Base-by-base conservation (phyloP, 2,797 vertebrate species). In the Crocidura indochinensis region DNA sequence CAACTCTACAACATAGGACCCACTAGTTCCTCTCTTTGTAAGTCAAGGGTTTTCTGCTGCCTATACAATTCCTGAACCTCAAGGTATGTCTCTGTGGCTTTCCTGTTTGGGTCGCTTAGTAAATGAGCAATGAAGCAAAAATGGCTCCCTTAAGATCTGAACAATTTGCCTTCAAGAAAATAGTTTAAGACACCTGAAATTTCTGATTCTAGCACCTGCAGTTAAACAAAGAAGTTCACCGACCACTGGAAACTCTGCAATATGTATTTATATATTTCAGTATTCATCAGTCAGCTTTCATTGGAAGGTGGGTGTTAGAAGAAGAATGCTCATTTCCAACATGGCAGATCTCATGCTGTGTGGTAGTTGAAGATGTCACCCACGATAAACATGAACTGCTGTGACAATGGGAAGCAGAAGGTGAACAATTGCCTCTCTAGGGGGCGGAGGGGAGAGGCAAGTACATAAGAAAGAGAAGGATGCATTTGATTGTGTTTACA, bases 401-500 rank as follows among this genome's bases (percentile, higher is more conserved):
- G 96, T 96, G 97, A 97, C 97, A 96, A 94, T 95, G 94, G 8
- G 65, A 92, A 92, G 95, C 91, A 89, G 97, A 97, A 97, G 95
- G 97, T 96, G 97, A 97, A 76, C 96, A 97, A 96, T 96, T 91
- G 92, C 94, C 96, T 97, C 94, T 94, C 88, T 1, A 80, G 94
- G 62, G 27, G 72, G 11, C 22, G 56, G 19, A 20, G 56, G 56
- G 56, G 56, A 8, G 64, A 8, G 27, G 92, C 87, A 94, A 88
- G 77, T 10, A 46, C 64, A 4, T 91, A 96, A 90, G 95, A 88
- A 96, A 94, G 88, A 88, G 90, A 83, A 92, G 90, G 91, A 96
- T 92, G 95, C 94, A 93, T 97, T 96, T 97, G 96, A 97, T 98
- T 97, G 97, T 98, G 98, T 99, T 98, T 99, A 98, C 98, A 98